Base-by-base conservation (phyloP, 2,888 invertebrate genomes). In the Tribolium freemani region DNA sequence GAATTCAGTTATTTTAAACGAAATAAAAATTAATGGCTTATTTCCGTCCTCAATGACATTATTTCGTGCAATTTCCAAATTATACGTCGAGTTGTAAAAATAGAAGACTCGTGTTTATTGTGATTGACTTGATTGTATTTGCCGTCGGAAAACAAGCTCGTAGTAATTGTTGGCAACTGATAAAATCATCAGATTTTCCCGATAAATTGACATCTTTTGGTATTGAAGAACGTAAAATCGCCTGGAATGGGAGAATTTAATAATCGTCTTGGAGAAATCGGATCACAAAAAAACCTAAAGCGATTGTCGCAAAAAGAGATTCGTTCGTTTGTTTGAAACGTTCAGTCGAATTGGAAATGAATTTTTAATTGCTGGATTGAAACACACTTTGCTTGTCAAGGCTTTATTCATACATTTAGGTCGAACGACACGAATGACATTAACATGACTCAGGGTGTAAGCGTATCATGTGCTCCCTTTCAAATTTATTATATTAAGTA, bases 381-480 rank as follows among this genome's bases (percentile, higher is more conserved):
- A 58, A 45, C 8, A 10, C 3, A 45, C 11, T 38, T 61, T 61
- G 50, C 50, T 58, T 69, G 48, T 10, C 31, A 61, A 53, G 5
- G 6, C 10, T 58, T 13, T 58, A 58, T 69, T 50, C 11, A 31
- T 51, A 60, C 44, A 16, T 64, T 56, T 38, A 13, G 38, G 46
- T 60, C 63, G 56, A 60, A 16, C 16, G 16, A 71, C 67, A 71
- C 11, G 31, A 45, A 71, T 48, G 21, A 68, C 51, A 48, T 63
- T 31, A 10, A 71, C 50, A 71, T 60, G 60, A 64, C 66, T 71
- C 54, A 48, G 66, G 66, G 51, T 71, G 54, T 71, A 71, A 71
- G 71, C 71, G 71, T 71, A 66, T 71, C 71, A 67, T 67, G 60
- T 71, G 67, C 71, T 71, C 71, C 71, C 71, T 71, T 51, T 67